Conservation (phyloP, 1,140 invertebrate genomes). For the Uloborus diversus region DNA sequence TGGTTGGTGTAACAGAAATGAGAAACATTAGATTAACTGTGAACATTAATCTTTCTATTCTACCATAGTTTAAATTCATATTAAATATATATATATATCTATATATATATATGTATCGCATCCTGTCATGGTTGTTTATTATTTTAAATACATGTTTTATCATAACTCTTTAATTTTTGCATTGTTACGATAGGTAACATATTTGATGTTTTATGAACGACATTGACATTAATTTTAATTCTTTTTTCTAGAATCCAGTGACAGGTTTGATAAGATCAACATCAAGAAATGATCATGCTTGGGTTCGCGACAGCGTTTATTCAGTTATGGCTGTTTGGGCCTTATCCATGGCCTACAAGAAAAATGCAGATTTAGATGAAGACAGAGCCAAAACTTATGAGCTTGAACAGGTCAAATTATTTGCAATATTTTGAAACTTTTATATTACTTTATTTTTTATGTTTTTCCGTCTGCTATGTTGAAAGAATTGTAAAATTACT, state of each 20-base stretch:
- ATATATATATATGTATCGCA: too few relatives aligned
- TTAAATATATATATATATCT: too few relatives aligned
- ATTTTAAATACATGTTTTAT: too few relatives aligned
- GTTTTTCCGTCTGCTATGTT: background rate
- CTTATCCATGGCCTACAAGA: slow-evolving; percentile 97
- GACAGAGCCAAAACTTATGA: slow-evolving; percentile 98
- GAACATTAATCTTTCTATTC: too few relatives aligned
- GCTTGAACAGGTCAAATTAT: slow-evolving; percentile 78
- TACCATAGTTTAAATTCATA: too few relatives aligned
- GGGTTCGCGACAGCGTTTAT: slow-evolving; percentile 99
- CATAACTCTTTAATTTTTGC: background rate
- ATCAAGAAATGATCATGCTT: slow-evolving; percentile 87
- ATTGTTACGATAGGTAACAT: background rate
- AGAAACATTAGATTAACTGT: too few relatives aligned
- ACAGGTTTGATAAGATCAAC: slow-evolving; percentile 90
- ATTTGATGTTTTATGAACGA: background rate
- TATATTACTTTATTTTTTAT: background rate
- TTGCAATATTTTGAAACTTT: background rate
- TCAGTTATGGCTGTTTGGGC: slow-evolving; percentile 98
- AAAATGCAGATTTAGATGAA: slow-evolving; percentile 95
- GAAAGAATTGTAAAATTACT: background rate
- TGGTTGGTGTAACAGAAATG: too few relatives aligned
- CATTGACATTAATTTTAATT: background rate
- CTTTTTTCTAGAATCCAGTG: slow-evolving; percentile 80
- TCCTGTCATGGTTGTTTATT: too few relatives aligned